phyloP scores from a whole-genome alignment of 2,888 invertebrate genomes.

The Charanyca ferruginea region DNA sequence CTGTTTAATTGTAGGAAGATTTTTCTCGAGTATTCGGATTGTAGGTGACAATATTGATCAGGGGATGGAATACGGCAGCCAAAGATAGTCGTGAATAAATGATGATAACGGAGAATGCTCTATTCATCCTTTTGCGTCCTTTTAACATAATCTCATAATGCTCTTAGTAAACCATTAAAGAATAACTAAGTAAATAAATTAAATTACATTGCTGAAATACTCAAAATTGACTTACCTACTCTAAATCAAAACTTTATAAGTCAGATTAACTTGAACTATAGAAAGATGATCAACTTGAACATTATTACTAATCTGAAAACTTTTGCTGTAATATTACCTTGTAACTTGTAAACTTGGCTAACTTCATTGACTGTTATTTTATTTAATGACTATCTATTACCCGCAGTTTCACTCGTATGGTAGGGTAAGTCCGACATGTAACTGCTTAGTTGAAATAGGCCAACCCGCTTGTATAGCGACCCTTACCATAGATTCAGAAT shows the following conservation, averaged over 20 bases:
- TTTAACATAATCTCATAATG: not conserved
- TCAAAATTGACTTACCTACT: conserved; percentile 5
- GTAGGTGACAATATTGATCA: not conserved
- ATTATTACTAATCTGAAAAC: conserved; percentile 43
- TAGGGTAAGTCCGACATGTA: not conserved
- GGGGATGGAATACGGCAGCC: not conserved
- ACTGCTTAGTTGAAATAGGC: too few relatives aligned
- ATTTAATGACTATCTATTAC: not conserved
- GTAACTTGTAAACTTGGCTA: conserved; percentile 14
- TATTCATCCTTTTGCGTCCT: not conserved
- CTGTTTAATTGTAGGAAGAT: not conserved
- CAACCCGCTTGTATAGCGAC: too few relatives aligned
- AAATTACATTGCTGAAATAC: not conserved
- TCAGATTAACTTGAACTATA: conserved; percentile 28
- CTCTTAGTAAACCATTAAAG: not conserved
- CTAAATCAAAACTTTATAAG: conserved; percentile 6
- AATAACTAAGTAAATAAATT: not conserved
- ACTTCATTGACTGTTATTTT: not conserved
- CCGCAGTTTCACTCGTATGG: not conserved
- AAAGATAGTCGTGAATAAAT: not conserved
- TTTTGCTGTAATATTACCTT: conserved; percentile 38
- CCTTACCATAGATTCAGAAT: too few relatives aligned
- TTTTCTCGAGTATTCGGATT: not conserved
- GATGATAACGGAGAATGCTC: not conserved
- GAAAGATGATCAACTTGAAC: conserved; percentile 30